These are phyloP conservation scores for Hipposideros larvatus DNA, from an alignment of 2,797 vertebrate genomes.

Conservation along the genomic window DNA sequence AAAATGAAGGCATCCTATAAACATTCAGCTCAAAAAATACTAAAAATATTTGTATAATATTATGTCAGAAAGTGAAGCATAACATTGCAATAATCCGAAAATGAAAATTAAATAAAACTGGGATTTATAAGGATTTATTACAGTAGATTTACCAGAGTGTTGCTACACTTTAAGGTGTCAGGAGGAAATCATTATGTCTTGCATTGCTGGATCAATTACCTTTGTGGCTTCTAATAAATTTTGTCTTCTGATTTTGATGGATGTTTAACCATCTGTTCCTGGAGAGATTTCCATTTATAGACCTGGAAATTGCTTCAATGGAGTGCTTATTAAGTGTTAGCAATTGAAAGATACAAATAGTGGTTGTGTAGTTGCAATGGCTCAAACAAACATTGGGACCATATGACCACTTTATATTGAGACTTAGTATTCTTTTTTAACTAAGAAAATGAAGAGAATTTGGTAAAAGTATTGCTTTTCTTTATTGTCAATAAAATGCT, in stretches of 20 bases:
- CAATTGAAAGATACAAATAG: constrained; percentile 49
- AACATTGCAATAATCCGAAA: neutral
- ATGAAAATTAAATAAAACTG: constrained; percentile 44
- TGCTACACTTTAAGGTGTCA: constrained; percentile 70
- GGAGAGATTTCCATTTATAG: constrained; percentile 83
- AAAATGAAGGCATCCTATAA: constrained; percentile 53
- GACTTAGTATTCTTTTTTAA: neutral
- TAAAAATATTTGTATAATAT: constrained; percentile 30
- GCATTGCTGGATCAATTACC: constrained; percentile 82
- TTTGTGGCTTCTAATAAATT: constrained; percentile 83
- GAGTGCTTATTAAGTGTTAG: constrained; percentile 75
- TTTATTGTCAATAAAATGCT: constrained; percentile 29
- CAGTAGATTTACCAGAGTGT: constrained; percentile 71
- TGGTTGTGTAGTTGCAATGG: neutral
- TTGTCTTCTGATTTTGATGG: constrained; percentile 84
- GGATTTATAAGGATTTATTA: constrained; percentile 68
- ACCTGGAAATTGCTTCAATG: constrained; percentile 83
- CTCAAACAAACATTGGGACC: neutral
- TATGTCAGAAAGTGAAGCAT: constrained; percentile 49
- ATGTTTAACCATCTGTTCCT: constrained; percentile 82
- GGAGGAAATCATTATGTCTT: constrained; percentile 78
- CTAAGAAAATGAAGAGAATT: neutral
- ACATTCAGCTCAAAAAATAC: constrained; percentile 59
- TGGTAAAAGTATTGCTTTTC: neutral
- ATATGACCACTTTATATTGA: neutral